These are phyloP conservation scores for Nephrotoma appendiculata DNA, from an alignment of 2,888 invertebrate genomes.

Conservation along the genomic window DNA sequence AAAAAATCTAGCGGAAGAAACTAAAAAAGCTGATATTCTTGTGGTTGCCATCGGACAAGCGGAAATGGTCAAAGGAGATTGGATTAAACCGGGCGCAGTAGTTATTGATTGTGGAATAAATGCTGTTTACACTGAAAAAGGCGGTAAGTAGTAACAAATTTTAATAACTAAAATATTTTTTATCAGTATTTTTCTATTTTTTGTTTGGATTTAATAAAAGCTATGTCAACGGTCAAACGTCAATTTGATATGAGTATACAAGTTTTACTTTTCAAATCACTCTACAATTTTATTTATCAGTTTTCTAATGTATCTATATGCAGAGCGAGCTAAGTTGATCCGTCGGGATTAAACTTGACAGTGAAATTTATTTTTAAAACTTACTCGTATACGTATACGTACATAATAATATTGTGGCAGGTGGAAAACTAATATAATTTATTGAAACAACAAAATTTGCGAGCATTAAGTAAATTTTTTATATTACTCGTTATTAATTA, in stretches of 20 bases:
- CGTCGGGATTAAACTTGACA: neutral
- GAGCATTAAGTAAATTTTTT: neutral
- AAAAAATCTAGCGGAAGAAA: conserved; percentile 59
- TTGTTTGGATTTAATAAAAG: neutral
- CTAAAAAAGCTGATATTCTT: conserved; percentile 77
- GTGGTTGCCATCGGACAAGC: conserved; percentile 91
- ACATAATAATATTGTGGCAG: neutral
- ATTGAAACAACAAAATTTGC: neutral
- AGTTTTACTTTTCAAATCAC: neutral
- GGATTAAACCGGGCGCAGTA: conserved; percentile 96
- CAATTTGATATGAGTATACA: neutral
- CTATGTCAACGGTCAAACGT: neutral
- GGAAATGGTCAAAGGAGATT: conserved; percentile 81
- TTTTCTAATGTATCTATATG: no score
- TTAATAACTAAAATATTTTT: neutral
- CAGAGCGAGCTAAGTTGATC: neutral
- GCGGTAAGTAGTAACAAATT: neutral
- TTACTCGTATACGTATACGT: neutral
- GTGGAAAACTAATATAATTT: neutral
- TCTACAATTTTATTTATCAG: neutral
- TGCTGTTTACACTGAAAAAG: conserved; percentile 36
- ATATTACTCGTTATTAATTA: neutral
- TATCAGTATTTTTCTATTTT: neutral
- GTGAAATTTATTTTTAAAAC: neutral
- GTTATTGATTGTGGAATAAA: conserved; percentile 99